Conservation (phyloP, 2,113 vertebrate genomes). For the Cyanoramphus novaezelandiae region DNA sequence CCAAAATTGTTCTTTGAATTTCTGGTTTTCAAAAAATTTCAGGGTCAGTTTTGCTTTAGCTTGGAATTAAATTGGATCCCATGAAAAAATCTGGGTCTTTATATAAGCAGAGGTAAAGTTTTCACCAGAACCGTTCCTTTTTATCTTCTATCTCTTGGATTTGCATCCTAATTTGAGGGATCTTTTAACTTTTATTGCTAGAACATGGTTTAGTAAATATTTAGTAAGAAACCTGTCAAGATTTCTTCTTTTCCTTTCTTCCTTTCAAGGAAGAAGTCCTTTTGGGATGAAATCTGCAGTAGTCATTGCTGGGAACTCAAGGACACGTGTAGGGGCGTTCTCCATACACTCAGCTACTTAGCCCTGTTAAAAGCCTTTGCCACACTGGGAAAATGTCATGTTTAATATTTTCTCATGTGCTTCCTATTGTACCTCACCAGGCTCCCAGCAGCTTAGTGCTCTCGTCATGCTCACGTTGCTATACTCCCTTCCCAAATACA, state of each 20-base stretch:
- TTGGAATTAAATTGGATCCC: not conserved
- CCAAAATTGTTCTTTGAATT: not conserved
- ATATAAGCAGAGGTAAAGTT: not conserved
- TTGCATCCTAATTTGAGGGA: not conserved
- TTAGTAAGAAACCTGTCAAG: not conserved
- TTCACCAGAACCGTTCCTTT: not conserved
- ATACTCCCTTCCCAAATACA: not conserved
- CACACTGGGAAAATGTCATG: not conserved
- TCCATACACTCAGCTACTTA: not conserved
- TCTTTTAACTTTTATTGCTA: conserved; percentile 1
- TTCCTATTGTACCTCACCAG: not conserved
- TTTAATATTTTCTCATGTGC: not conserved
- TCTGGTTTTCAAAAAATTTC: not conserved
- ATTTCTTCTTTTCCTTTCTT: not conserved
- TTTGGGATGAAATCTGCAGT: not conserved
- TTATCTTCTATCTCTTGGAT: not conserved
- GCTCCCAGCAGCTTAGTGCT: not conserved
- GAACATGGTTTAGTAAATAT: conserved; percentile 28
- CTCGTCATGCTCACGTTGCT: not conserved
- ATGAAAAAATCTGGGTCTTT: not conserved
- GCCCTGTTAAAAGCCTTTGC: not conserved
- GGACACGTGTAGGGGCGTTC: not conserved
- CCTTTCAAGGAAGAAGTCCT: conserved; percentile 11
- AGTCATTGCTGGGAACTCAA: not conserved
- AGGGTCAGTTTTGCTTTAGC: not conserved